Evolutionary conservation across 2,113 vertebrate genomes (phyloP), one percentile per base, ranked within the genome.

Genomic region (Grus americana): DNA sequence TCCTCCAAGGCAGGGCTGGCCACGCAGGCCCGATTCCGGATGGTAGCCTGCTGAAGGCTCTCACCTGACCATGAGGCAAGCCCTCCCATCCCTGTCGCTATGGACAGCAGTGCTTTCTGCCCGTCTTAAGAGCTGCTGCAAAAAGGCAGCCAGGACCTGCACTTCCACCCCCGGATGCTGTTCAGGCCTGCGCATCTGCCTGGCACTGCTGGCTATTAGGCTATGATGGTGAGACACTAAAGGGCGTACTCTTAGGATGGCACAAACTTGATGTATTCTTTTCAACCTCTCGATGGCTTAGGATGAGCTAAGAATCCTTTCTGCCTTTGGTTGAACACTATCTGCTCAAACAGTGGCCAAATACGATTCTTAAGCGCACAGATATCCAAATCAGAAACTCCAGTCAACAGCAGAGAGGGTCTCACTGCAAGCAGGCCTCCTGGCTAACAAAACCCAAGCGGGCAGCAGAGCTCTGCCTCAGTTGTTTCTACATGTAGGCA

Each of bases 271-370:
- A 8, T 5, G 18, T 20, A 8, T 44, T 55, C 55, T 36, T 71
- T 15, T 72, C 23, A 47, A 1, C 4, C 4, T 44, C 65, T 26
- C 5, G 4, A 46, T 1, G 4, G 54, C 44, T 88, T n/a, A 63
- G 5, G 10, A 27, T 20, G 36, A 72, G 30, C 49, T n/a, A 44
- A 84, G 59, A 54, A 67, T 7, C 21, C 26, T 58, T 85, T n/a
- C 57, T 90, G 65, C 36, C 29, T 68, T 34, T 22, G 46, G 26
- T 20, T 9, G 12, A 80, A 65, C 29, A 16, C 0, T 0, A 49
- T 2, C 11, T 36, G 27, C 59, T 78, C 27, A 21, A 67, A 46
- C 6, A 84, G 46, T 15, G 12, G 17, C 55, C 46, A 57, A 68
- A 84, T 9, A 38, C 5, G 27, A 18, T 4, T 73, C 46, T 54